Base-by-base conservation (phyloP, 1,140 invertebrate species). In the Doryteuthis pealeii region DNA sequence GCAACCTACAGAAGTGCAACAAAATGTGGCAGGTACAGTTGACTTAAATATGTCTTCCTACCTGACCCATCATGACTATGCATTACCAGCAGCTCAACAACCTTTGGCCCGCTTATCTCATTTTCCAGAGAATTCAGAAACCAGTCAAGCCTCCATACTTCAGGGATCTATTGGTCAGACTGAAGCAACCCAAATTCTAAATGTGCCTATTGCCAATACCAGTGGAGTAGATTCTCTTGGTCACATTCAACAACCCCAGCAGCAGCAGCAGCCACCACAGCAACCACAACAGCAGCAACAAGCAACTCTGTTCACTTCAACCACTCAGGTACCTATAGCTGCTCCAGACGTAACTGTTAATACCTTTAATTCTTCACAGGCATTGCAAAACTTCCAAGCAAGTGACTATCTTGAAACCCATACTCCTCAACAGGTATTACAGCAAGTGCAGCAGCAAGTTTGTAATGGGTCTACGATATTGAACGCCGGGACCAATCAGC, bases 271-370 rank as follows among this genome's bases (percentile, higher is more conserved):
- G 43, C 54, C 26, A 35, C 62, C 62, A n/a, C 71, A 73, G 45
- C 62, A 62, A 30, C 18, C 71, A 30, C 72, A 78, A n/a, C 80
- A 80, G 65, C 74, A 75, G 58, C 79, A 77, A 30, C 73, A 66
- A 43, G 6, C 15, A 68, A 33, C 66, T 18, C 10, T 68, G 32
- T 68, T 68, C 12, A 26, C 32, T 28, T 68, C 28, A 68, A 31
- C 18, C 54, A n/a, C 54, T 62, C 54, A 62, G 54, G 54, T 62
- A 62, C 22, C 54, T 12, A 12, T 49, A 15, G 45, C 75, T 45
- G 33, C 30, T 31, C 14, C 75, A 73, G 40, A 68, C 43, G 22
- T 62, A 45, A 66, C 58, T 33, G 28, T 68, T 67, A 70, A 71
- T 73, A 70, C 62, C 70, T 66, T 58, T 71, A 72, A 62, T 76